These are phyloP conservation scores for Nerophis ophidion DNA, from an alignment of 2,113 vertebrate genomes.

Conservation along the genomic window DNA sequence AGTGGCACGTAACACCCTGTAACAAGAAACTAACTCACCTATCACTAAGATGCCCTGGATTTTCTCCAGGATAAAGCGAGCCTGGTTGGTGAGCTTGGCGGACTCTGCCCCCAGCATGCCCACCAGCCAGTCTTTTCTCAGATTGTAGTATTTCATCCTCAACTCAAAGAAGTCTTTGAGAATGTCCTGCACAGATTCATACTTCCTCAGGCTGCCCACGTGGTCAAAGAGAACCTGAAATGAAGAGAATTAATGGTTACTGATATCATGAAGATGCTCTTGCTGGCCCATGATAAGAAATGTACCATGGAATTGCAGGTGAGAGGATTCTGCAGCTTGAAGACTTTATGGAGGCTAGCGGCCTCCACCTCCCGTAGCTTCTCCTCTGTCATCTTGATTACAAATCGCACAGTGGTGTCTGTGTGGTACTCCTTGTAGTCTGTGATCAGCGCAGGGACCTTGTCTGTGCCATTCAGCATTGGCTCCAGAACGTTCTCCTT, in stretches of 20 bases:
- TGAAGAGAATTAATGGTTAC: not conserved
- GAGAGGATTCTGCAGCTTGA: conserved; percentile 87
- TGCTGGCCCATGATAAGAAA: not conserved
- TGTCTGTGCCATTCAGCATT: conserved; percentile 93
- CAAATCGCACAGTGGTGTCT: conserved; percentile 88
- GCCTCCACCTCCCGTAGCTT: conserved; percentile 81
- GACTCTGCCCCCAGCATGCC: conserved; percentile 90
- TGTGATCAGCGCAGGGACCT: conserved; percentile 85
- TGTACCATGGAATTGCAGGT: conserved; percentile 95
- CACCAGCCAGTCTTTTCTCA: conserved; percentile 92
- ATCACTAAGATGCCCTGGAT: conserved; percentile 91
- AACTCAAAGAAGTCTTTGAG: conserved; percentile 90
- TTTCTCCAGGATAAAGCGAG: conserved; percentile 98
- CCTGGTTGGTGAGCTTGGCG: conserved; percentile 89
- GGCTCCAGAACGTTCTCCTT: conserved; percentile 94
- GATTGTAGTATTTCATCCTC: conserved; percentile 82
- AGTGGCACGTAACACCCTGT: not conserved
- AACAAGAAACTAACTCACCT: conserved; percentile 75
- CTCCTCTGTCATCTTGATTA: conserved; percentile 86
- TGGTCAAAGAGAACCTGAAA: conserved; percentile 93
- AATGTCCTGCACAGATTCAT: conserved; percentile 82
- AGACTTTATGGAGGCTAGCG: conserved; percentile 91
- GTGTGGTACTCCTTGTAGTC: conserved; percentile 98
- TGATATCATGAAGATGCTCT: not conserved
- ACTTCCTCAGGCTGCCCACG: conserved; percentile 91